These are phyloP conservation scores for Champsocephalus gunnari DNA, from an alignment of 2,797 vertebrate species.

Conservation along the genomic window DNA sequence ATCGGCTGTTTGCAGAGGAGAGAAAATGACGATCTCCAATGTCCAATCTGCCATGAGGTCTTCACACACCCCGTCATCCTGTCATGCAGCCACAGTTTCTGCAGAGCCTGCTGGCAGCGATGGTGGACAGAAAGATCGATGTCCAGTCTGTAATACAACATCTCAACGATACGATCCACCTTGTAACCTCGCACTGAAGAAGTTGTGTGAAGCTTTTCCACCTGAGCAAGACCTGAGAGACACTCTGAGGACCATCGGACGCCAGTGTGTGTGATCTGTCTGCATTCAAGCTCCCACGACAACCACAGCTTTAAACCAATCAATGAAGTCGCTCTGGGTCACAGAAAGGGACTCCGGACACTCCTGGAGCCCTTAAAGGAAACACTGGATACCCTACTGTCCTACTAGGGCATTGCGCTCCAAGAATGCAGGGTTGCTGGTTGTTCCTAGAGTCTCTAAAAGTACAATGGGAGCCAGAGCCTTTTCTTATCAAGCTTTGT, in stretches of 20 bases:
- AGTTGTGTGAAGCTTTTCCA: slow-evolving; percentile 2
- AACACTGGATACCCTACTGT: background rate
- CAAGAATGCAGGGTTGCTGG: too few species aligned
- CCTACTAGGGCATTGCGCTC: too few species aligned
- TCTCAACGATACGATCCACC: background rate
- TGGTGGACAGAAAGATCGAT: background rate
- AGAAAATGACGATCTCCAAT: background rate
- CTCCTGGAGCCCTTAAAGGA: background rate
- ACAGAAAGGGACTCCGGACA: background rate
- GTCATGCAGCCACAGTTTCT: slow-evolving; percentile 21
- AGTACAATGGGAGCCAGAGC: too few species aligned
- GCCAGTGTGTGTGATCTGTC: slow-evolving; percentile 1
- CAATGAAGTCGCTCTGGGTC: background rate
- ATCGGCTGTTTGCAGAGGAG: background rate
- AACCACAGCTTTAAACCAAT: slow-evolving; percentile 10
- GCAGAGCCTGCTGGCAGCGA: background rate
- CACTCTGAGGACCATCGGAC: too few species aligned
- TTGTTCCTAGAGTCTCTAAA: too few species aligned
- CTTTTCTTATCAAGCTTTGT: too few species aligned
- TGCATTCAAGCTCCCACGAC: slow-evolving; percentile 1
- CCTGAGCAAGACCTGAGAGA: too few species aligned
- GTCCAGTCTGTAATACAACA: background rate
- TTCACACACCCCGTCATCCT: slow-evolving; percentile 10
- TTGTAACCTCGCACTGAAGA: background rate
- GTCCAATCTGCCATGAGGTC: background rate